Evolutionary conservation across 2,888 invertebrate species (phyloP).

Genomic region (Griposia aprilina): DNA sequence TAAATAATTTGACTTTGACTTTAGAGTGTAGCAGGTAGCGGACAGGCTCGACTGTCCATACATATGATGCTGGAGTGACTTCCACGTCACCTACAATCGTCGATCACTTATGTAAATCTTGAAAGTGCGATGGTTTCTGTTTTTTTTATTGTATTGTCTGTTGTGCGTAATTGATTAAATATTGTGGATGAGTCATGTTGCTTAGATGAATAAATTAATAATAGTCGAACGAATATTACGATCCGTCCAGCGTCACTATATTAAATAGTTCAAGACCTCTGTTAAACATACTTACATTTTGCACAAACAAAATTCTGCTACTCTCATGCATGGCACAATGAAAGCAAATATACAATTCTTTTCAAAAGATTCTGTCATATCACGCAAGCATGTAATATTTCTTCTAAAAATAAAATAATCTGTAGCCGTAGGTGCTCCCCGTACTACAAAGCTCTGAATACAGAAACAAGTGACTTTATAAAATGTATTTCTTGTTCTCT

Average conservation of each 20-base stretch:
- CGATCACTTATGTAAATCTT: too few species aligned
- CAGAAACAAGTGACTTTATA: slow-evolving; percentile 48
- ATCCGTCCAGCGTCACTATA: neutral
- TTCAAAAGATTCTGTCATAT: slow-evolving; percentile 38
- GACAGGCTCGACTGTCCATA: too few species aligned
- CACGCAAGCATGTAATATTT: slow-evolving; percentile 39
- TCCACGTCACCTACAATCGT: too few species aligned
- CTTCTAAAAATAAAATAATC: slow-evolving; percentile 48
- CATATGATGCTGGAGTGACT: too few species aligned
- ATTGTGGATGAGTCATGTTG: too few species aligned
- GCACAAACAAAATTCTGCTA: neutral
- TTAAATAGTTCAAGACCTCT: neutral
- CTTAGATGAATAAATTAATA: too few species aligned
- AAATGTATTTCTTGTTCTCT: slow-evolving; percentile 44
- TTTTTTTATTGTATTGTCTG: too few species aligned
- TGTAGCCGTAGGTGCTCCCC: slow-evolving; percentile 36
- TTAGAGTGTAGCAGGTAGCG: neutral
- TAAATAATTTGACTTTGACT: neutral
- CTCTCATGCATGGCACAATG: neutral
- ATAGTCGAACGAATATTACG: too few species aligned
- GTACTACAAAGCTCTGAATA: slow-evolving; percentile 42
- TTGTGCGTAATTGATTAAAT: too few species aligned
- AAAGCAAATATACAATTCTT: slow-evolving; percentile 5
- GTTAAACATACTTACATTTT: neutral
- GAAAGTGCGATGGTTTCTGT: too few species aligned